Base-by-base conservation (phyloP, 1,140 invertebrate species). In the Lepidurus couesii region DNA sequence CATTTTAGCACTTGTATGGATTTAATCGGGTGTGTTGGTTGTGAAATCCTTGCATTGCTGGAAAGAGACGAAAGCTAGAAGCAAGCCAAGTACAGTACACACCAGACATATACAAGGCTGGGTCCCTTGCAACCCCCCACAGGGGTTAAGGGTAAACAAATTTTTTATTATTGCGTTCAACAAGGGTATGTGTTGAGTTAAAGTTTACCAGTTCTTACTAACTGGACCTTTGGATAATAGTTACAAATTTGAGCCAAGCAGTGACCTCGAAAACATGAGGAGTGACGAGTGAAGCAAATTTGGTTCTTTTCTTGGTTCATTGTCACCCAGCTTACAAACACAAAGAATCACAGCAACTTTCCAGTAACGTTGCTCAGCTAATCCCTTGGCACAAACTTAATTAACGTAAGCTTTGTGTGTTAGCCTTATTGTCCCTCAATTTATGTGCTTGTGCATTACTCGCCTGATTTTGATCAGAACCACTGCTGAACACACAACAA, bases 51-150 rank as follows among this genome's bases (percentile, higher is more conserved):
- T 65, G 53, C 53, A 65, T 21, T 65, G 16, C 16, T 65, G 16
- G 21, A 65, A 65, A 65, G 21, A 65, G 16, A 21, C 6, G 53
- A 65, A 21, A 21, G 53, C 53, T 65, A 65, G 21, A 21, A 21
- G 53, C 53, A 65, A 65, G 53, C 53, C 53, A 65, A 65, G 53
- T 65, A 21, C 53, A 34, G 34, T 34, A 65, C 53, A 65, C 53
- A 65, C 16, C 53, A 65, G 53, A 65, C 53, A 21, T 65, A 65
- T 7, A 65, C 53, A 65, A 65, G 53, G 53, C 53, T 65, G 53
- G 53, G 53, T 65, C 53, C 53, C 53, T 65, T 65, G 53, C 53
- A 65, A 65, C 53, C 53, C 53, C 53, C 53, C 53, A 65, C 53
- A 65, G 53, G 53, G 53, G 53, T 65, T 65, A 65, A 65, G 53